Conservation (phyloP, 2,888 invertebrate species). For the Crematogaster levior region DNA sequence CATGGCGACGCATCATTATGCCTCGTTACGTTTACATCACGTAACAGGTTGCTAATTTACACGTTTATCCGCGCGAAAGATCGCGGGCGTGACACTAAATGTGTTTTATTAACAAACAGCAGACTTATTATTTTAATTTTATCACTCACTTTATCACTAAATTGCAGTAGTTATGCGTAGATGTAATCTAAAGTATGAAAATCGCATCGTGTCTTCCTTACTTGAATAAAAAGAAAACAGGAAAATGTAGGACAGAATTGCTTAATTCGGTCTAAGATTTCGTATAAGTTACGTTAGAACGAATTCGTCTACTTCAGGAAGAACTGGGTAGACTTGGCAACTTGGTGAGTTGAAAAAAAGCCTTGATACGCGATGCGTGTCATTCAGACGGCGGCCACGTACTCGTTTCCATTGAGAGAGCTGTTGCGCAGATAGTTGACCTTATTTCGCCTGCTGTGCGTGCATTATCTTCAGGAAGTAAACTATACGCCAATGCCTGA, state of each 20-base stretch:
- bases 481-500: constrained; percentile 30
- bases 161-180: background rate
- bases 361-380: constrained; percentile 72
- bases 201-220: background rate
- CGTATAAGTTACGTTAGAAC: constrained; percentile 8
- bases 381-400: constrained; percentile 61
- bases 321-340: constrained; percentile 47
- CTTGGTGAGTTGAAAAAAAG: constrained; percentile 58
- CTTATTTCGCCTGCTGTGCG: constrained; percentile 61
- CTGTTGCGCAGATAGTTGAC: constrained; percentile 71
- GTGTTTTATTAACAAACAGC: background rate
- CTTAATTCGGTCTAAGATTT: background rate
- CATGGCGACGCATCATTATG: constrained; percentile 1
- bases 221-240: background rate
- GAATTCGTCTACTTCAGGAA: constrained; percentile 40
- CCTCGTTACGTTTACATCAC: constrained; percentile 3
- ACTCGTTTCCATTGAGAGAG: constrained; percentile 68
- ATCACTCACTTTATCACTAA: too few species aligned
- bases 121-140: too few species aligned
- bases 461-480: constrained; percentile 68
- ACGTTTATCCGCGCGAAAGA: constrained; percentile 1
- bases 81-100: background rate
- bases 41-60: constrained; percentile 38
- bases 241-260: background rate
- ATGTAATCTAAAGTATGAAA: background rate